phyloP scores from a whole-genome alignment of 2,888 invertebrate species.

The Chirona hameri region DNA sequence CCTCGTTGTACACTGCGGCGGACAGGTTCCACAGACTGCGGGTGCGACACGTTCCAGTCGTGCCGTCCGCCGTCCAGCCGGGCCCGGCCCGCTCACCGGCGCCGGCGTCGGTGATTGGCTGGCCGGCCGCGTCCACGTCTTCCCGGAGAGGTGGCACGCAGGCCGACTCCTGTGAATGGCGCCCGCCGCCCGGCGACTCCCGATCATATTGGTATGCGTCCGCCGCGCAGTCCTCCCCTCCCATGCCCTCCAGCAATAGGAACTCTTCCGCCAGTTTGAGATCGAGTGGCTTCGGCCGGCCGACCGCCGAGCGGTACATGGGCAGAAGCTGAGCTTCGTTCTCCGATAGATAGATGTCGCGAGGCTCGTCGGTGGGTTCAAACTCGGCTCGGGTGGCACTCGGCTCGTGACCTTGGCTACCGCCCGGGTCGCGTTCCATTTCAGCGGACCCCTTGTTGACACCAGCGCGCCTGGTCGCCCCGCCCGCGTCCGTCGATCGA shows the following conservation, averaged over 20 bases:
- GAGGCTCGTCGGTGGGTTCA: background rate
- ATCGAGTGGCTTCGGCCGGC: conserved; percentile 22
- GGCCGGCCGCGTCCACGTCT: background rate
- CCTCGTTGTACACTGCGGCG: background rate
- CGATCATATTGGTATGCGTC: background rate
- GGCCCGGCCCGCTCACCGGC: background rate
- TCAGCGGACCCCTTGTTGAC: background rate
- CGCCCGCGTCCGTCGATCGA: background rate
- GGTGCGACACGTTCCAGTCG: background rate
- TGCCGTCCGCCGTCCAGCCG: background rate
- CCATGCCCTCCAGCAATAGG: conserved; percentile 13
- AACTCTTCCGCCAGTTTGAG: conserved; percentile 13
- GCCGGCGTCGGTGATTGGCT: background rate
- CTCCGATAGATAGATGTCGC: conserved; percentile 25
- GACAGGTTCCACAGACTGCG: conserved; percentile 25
- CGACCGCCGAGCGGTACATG: conserved; percentile 22
- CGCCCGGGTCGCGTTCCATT: background rate
- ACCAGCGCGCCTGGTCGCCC: background rate
- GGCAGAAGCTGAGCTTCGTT: background rate
- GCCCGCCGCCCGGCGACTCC: background rate
- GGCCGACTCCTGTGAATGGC: background rate
- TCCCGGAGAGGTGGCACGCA: background rate
- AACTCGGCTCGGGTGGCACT: background rate
- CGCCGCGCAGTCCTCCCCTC: background rate
- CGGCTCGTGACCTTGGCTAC: background rate